Conservation (phyloP, 2,797 vertebrate genomes). For the Octomys mimax region DNA sequence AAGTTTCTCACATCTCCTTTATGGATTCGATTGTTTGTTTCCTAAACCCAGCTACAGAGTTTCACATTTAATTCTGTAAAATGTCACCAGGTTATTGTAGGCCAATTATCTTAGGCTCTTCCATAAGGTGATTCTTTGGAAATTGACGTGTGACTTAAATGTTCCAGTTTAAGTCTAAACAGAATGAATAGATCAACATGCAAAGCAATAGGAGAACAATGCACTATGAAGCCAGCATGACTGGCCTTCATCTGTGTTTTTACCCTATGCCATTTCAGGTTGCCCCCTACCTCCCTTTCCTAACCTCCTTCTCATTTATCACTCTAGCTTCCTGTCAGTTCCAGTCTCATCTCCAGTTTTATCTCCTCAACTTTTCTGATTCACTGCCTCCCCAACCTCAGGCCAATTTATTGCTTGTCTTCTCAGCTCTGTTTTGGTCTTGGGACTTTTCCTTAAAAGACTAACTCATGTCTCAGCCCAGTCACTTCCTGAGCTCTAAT, state of each 20-base stretch:
- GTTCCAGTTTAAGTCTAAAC: not conserved
- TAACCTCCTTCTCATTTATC: slow-evolving; percentile 71
- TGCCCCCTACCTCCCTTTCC: slow-evolving; percentile 56
- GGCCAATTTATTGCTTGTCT: slow-evolving; percentile 76
- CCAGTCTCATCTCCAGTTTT: slow-evolving; percentile 71
- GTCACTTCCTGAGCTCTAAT: slow-evolving; percentile 53
- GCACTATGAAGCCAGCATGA: slow-evolving; percentile 35
- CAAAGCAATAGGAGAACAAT: slow-evolving; percentile 27
- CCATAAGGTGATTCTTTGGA: slow-evolving; percentile 5
- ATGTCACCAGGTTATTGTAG: slow-evolving; percentile 41
- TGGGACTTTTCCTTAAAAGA: slow-evolving; percentile 71
- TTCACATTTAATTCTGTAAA: slow-evolving; percentile 42
- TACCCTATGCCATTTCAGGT: slow-evolving; percentile 39
- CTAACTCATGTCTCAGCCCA: slow-evolving; percentile 60
- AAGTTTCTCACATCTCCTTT: slow-evolving; percentile 51
- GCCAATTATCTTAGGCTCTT: slow-evolving; percentile 34
- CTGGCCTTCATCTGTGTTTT: slow-evolving; percentile 49
- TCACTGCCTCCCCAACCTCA: slow-evolving; percentile 71
- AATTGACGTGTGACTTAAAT: slow-evolving; percentile 15
- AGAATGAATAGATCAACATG: not conserved
- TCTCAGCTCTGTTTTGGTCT: slow-evolving; percentile 62
- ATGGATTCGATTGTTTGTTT: slow-evolving; percentile 43
- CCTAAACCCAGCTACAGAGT: not conserved
- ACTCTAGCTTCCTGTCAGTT: slow-evolving; percentile 73
- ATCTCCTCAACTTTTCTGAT: slow-evolving; percentile 71